Base-by-base conservation (phyloP, 2,888 invertebrate species). In the Ophion costatus region DNA sequence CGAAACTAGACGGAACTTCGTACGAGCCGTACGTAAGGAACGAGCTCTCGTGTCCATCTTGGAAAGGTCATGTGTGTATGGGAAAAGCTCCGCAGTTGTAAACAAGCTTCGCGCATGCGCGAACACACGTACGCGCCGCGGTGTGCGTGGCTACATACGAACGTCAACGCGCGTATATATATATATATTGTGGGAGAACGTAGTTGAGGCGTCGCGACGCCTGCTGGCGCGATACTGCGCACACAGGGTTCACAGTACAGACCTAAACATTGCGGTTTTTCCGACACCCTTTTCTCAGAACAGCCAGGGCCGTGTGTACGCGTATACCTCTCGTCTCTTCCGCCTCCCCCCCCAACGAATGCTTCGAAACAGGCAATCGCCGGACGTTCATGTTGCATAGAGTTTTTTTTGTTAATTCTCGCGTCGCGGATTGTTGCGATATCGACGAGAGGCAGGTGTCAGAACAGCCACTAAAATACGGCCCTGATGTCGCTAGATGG, bases 21-120 rank as follows among this genome's bases (percentile, higher is more conserved):
- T 90, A 91, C 90, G 88, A 90, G 89, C 89, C 88, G 88, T 88
- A 89, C 89, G 87, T 88, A 87, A 89, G 86, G 77, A 90, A 90
- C 88, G 88, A 90, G 90, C 90, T 90, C 91, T 91, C 91, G 92
- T 92, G 91, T 93, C 93, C 93, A 93, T 93, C 92, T 93, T 93
- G 93, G 92, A 93, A 93, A 93, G 93, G 93, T 93, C 93, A 93
- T 93, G 93, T 93, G 90, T 90, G 67, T 77, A 92, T 88, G 87
- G 93, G 90, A 89, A 91, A 92, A 76, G 91, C 92, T 93, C 92
- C 91, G 93, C 93, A 93, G 93, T 93, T 93, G 93, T 93, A 93
- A 93, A 93, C 93, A 93, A 93, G 90, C 90, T 91, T 85, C 92
- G 91, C 93, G 93, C 93, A 93, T 91, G 93, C 93, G 93, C 92